phyloP scores from a whole-genome alignment of 92 coral and sea anemone genomes.

The Bergia puertoricense region DNA sequence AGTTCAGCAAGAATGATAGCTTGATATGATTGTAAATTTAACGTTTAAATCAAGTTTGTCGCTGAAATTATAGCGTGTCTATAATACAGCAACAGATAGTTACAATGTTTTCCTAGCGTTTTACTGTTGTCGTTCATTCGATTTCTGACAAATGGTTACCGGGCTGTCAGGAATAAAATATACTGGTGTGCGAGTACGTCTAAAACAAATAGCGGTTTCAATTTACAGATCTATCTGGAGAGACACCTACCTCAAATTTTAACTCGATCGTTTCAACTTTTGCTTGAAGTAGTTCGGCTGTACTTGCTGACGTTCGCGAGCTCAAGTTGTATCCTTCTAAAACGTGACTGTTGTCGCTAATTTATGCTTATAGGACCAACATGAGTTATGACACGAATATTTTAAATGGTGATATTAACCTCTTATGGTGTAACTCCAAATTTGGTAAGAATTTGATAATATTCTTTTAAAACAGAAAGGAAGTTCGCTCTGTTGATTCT shows the following conservation, averaged over 20 bases:
- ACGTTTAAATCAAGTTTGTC: background rate
- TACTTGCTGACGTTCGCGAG: too few relatives aligned
- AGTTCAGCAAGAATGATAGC: background rate
- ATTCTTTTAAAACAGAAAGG: background rate
- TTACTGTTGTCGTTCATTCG: background rate
- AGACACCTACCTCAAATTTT: too few relatives aligned
- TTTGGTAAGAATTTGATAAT: background rate
- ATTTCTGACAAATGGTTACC: background rate
- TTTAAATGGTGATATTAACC: background rate
- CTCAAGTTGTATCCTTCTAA: too few relatives aligned
- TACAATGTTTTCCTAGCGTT: background rate
- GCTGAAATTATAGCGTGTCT: background rate
- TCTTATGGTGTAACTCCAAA: slow-evolving; percentile 1
- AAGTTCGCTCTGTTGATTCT: background rate
- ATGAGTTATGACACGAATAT: background rate
- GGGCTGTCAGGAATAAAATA: background rate
- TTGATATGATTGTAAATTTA: background rate
- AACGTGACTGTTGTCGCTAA: background rate
- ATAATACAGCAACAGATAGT: background rate
- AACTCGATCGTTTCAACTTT: too few relatives aligned
- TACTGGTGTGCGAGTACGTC: background rate
- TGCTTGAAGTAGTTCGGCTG: too few relatives aligned
- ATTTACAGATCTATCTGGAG: background rate
- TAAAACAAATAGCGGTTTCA: background rate
- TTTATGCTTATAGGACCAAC: background rate